A percentile compares a stretch with the other conserved stretches of the same genome.
Evolutionary conservation across 2,113 vertebrate species (phyloP).

Genomic region (Ophiodon elongatus): DNA sequence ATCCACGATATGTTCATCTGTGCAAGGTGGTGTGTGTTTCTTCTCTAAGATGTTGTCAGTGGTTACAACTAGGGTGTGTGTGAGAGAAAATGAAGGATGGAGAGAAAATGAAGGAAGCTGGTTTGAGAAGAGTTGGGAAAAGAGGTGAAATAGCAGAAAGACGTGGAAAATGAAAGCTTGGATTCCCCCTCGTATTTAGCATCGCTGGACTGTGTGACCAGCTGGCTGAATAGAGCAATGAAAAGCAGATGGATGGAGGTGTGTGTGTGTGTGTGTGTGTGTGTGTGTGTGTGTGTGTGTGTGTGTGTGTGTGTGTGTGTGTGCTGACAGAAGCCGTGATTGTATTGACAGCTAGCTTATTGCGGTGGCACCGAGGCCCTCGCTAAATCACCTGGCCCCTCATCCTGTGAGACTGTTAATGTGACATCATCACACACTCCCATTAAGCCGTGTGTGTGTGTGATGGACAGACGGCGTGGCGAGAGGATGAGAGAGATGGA

Average conservation of each 20-base stretch:
- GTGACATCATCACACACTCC: slow-evolving; percentile 31
- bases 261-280: slow-evolving; percentile 33
- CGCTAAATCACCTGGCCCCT: slow-evolving; percentile 49
- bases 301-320: slow-evolving; percentile 32
- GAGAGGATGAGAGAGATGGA: slow-evolving; percentile 1
- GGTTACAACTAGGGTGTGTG: background rate
- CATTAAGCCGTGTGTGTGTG: slow-evolving; percentile 26
- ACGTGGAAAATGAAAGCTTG: slow-evolving; percentile 8
- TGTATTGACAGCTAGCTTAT: slow-evolving; percentile 68
- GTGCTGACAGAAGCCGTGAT: slow-evolving; percentile 33
- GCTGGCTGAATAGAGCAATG: slow-evolving; percentile 46
- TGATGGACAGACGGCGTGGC: background rate
- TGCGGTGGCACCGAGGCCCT: slow-evolving; percentile 41
- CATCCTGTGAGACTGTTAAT: slow-evolving; percentile 43
- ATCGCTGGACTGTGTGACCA: slow-evolving; percentile 35
- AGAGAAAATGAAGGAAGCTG: background rate
- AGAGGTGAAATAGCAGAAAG: background rate
- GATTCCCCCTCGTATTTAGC: slow-evolving; percentile 32
- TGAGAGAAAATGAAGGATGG: background rate
- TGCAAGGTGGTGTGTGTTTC: slow-evolving; percentile 4
- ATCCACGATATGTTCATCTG: background rate
- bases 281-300: slow-evolving; percentile 34
- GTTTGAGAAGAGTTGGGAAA: background rate
- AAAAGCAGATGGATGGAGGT: slow-evolving; percentile 51
- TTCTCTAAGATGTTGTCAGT: background rate